phyloP scores from a whole-genome alignment of 92 coral and sea anemone species.

The Porites evermanni region DNA sequence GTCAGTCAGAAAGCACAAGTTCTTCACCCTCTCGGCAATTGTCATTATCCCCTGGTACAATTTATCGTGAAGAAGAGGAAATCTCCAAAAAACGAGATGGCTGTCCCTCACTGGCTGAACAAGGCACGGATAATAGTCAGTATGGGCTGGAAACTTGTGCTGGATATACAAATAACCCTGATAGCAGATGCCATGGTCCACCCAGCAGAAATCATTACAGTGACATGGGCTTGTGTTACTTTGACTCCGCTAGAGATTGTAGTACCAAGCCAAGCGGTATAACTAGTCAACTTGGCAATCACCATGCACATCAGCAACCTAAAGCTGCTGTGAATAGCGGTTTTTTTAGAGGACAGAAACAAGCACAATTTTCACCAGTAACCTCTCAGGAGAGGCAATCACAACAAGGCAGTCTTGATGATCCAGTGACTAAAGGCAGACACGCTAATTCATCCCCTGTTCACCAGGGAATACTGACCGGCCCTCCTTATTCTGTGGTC shows the following conservation, averaged over 20 bases:
- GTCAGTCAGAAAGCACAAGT: neutral
- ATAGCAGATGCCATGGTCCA: neutral
- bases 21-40: neutral
- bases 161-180: neutral
- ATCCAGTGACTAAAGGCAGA: neutral
- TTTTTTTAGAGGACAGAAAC: neutral
- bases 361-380: neutral
- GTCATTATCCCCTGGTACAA: neutral
- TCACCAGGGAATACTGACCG: neutral
- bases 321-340: neutral
- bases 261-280: neutral
- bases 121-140: neutral
- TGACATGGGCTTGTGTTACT: conserved; percentile 19
- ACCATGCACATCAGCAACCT: too few relatives aligned
- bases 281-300: neutral
- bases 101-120: neutral
- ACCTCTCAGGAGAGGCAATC: neutral
- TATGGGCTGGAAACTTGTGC: neutral
- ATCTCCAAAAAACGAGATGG: neutral
- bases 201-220: neutral
- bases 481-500: neutral
- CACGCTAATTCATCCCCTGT: neutral
- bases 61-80: neutral
- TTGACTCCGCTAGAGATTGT: neutral
- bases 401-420: neutral